Conservation (phyloP, 2,797 vertebrate genomes). For the Lithobates sylvaticus region DNA sequence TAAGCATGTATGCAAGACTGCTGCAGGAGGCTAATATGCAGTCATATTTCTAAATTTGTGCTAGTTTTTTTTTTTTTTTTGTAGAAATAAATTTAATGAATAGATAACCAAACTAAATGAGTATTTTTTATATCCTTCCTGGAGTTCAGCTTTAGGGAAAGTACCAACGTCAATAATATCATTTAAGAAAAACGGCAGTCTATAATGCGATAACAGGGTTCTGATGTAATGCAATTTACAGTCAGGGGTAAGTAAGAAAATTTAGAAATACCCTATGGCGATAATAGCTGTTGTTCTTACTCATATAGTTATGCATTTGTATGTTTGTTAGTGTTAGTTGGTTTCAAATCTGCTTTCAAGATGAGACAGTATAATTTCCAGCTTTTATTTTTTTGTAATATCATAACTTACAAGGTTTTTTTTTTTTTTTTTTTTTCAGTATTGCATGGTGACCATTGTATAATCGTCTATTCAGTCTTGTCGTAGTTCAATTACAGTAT, state of each 20-base stretch:
- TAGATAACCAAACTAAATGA: too few species aligned
- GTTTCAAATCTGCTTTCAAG: conserved; percentile 1
- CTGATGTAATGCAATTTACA: neutral
- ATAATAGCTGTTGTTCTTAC: neutral
- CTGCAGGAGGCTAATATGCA: too few species aligned
- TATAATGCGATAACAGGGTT: too few species aligned
- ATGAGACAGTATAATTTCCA: neutral
- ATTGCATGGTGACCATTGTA: neutral
- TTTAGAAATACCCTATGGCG: neutral
- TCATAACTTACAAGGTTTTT: neutral
- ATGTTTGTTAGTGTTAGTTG: neutral
- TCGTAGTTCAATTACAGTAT: neutral
- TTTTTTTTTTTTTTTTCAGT: neutral
- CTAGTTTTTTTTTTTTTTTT: too few species aligned
- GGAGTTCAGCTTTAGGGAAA: too few species aligned
- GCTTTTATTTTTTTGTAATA: neutral
- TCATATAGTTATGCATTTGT: neutral
- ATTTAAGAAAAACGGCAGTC: too few species aligned
- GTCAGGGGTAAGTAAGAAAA: neutral
- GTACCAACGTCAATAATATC: too few species aligned
- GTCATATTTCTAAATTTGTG: too few species aligned
- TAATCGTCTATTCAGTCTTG: neutral
- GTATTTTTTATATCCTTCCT: too few species aligned
- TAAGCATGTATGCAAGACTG: too few species aligned
- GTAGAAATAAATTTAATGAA: too few species aligned